A percentile compares a stretch with the other conserved stretches of the same genome.
Evolutionary conservation across 2,888 invertebrate species (phyloP).

Genomic region (Odontocerum albicorne): DNA sequence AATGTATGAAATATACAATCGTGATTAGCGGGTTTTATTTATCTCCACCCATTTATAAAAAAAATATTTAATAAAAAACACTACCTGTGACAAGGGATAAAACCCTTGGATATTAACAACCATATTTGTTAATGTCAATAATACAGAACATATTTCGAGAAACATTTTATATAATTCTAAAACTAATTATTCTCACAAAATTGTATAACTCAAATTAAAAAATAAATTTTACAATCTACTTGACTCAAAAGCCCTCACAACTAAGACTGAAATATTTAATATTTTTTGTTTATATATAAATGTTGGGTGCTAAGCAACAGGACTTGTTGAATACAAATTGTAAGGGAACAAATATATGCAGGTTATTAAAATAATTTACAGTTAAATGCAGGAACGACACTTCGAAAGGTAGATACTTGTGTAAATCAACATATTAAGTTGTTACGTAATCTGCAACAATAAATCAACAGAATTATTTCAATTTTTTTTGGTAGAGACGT

Average conservation of each 20-base stretch:
- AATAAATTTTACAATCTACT: too few relatives aligned
- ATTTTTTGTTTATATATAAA: conserved; percentile 15
- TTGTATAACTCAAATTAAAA: not conserved
- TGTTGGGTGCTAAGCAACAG: not conserved
- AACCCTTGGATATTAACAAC: conserved; percentile 6
- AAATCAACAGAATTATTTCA: too few relatives aligned
- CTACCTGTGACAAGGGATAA: conserved; percentile 16
- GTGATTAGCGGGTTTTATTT: too few relatives aligned
- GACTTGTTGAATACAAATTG: conserved; percentile 31
- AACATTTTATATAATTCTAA: not conserved
- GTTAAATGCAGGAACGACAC: too few relatives aligned
- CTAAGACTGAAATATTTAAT: too few relatives aligned
- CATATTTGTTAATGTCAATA: not conserved
- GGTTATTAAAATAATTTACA: conserved; percentile 37
- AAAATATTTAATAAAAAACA: not conserved
- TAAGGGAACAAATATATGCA: conserved; percentile 31
- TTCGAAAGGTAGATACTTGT: not conserved
- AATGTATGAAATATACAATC: too few relatives aligned
- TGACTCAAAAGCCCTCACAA: too few relatives aligned
- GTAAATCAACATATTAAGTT: too few relatives aligned
- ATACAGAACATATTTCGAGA: not conserved
- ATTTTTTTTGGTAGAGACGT: too few relatives aligned
- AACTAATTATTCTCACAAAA: not conserved
- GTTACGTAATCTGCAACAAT: too few relatives aligned
- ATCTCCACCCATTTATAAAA: too few relatives aligned